Evolutionary conservation across 2,888 invertebrate genomes (phyloP).

Genomic region (Coenonympha glycerion): DNA sequence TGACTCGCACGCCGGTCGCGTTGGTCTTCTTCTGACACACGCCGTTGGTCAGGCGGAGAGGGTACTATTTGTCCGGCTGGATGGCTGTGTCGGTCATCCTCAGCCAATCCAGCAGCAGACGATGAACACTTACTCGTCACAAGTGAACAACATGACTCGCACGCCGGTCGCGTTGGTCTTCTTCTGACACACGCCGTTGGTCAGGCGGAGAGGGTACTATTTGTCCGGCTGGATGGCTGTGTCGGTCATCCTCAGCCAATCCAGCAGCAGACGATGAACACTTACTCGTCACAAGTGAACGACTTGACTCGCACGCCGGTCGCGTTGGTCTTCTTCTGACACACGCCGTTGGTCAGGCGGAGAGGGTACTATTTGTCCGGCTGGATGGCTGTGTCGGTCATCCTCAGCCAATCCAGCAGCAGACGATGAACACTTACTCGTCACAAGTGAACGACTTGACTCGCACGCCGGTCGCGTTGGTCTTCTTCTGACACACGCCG

Average conservation of each 20-base stretch:
- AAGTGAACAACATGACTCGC: too few species aligned
- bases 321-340: slow-evolving; percentile 58
- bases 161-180: too few species aligned
- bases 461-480: too few species aligned
- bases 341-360: slow-evolving; percentile 60
- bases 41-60: slow-evolving; percentile 69
- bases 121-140: slow-evolving; percentile 78
- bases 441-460: too few species aligned
- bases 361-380: slow-evolving; percentile 79
- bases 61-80: slow-evolving; percentile 77
- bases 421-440: too few species aligned
- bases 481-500: too few species aligned
- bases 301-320: slow-evolving; percentile 67
- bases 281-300: slow-evolving; percentile 82
- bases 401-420: slow-evolving; percentile 82
- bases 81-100: slow-evolving; percentile 72
- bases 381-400: slow-evolving; percentile 69
- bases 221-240: too few species aligned
- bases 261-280: slow-evolving; percentile 76
- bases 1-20: slow-evolving; percentile 63
- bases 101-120: slow-evolving; percentile 85
- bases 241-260: slow-evolving; percentile 78
- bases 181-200: too few species aligned
- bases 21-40: slow-evolving; percentile 61
- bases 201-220: too few species aligned